Evolutionary conservation across 1,140 invertebrate species (phyloP).

Genomic region (Babylonia areolata): DNA sequence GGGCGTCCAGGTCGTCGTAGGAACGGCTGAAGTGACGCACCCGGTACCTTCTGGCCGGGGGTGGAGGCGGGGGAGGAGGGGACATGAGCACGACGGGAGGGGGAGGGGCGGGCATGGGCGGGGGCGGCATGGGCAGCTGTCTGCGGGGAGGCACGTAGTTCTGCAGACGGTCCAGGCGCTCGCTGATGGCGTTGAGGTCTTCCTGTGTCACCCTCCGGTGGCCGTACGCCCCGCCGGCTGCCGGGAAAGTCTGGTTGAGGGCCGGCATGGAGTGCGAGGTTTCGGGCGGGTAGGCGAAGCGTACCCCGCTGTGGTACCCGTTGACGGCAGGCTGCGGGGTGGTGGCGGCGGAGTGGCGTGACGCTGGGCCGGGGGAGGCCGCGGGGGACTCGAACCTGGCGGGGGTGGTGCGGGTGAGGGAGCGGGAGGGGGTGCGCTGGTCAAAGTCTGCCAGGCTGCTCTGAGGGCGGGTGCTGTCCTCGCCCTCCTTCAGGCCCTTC

Average conservation of each 20-base stretch:
- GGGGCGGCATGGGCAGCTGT: constrained; percentile 36
- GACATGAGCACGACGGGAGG: constrained; percentile 41
- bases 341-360: not conserved
- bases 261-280: constrained; percentile 38
- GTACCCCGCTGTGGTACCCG: constrained; percentile 45
- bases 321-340: constrained; percentile 40
- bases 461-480: constrained; percentile 38
- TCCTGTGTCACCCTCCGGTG: constrained; percentile 61
- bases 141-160: too few relatives aligned
- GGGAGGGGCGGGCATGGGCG: constrained; percentile 24
- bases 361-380: constrained; percentile 36
- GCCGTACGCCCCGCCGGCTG: constrained; percentile 7
- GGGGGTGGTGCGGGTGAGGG: constrained; percentile 50
- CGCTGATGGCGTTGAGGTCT: constrained; percentile 64
- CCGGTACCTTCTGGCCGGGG: constrained; percentile 49
- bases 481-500: constrained; percentile 54
- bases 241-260: not conserved
- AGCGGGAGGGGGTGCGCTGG: constrained; percentile 48
- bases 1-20: constrained; percentile 62
- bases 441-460: constrained; percentile 45
- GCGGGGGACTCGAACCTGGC: constrained; percentile 47
- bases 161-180: constrained; percentile 62
- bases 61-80: constrained; percentile 40
- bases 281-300: constrained; percentile 40
- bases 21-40: constrained; percentile 56